These are phyloP conservation scores for Leptura quadrifasciata DNA, from an alignment of 2,888 invertebrate species.

Conservation along the genomic window DNA sequence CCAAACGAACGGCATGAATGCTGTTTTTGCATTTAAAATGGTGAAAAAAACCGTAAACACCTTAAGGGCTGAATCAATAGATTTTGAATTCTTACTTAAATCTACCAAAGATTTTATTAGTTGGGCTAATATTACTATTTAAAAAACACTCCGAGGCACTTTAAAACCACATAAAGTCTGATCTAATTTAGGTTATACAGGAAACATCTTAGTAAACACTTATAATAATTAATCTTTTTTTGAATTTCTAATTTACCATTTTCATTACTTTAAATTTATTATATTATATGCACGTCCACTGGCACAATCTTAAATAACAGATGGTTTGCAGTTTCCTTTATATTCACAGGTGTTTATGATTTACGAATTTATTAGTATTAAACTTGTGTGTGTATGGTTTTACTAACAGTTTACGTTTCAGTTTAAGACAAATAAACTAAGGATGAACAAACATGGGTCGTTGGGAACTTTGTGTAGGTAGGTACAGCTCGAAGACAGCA, in stretches of 20 bases:
- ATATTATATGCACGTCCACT: not conserved
- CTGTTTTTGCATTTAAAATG: no score
- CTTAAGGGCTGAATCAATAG: no score
- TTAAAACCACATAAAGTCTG: no score
- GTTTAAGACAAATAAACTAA: conserved; percentile 2
- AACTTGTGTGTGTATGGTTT: not conserved
- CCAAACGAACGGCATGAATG: no score
- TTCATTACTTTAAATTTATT: not conserved
- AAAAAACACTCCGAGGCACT: no score
- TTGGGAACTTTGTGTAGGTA: not conserved
- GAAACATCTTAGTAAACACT: no score
- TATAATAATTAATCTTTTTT: no score
- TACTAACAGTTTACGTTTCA: not conserved
- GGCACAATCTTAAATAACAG: not conserved
- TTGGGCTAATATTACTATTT: no score
- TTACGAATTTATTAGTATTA: not conserved
- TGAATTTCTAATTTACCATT: not conserved
- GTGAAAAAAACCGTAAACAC: no score
- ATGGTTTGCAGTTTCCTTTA: conserved; percentile 3
- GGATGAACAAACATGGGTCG: not conserved
- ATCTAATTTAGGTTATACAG: no score
- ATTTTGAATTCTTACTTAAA: no score
- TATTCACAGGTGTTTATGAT: conserved; percentile 4
- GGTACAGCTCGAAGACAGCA: not conserved
- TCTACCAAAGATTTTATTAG: no score